Evolutionary conservation across 2,113 vertebrate genomes (phyloP), one percentile per base, ranked within the genome.

Genomic region (Gambusia holbrooki): DNA sequence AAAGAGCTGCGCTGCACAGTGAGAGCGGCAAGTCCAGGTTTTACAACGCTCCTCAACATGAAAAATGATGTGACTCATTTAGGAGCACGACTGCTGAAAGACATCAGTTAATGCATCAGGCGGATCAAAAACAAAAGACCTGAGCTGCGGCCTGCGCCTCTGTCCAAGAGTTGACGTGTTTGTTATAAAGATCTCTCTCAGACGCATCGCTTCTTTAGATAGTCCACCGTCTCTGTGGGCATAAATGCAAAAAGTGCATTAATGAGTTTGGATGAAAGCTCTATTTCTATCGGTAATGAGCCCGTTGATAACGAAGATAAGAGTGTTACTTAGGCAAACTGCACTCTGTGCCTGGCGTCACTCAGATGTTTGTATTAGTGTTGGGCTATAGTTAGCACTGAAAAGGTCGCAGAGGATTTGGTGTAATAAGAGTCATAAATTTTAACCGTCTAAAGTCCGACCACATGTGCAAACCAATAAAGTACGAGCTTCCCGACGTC

Each of bases 31-130:
- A 67, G 69, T 62, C 45, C 81, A 73, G 33, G 68, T 73, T 79
- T 85, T 64, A 82, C 84, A 79, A 72, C 62, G 77, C 79, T 82
- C 65, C 77, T 75, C 71, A 14, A 62, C 68, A 62, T 75, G 72
- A 85, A 84, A 89, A 82, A 87, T 81, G 73, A 83, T 66, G 78
- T 69, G 81, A 81, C 66, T 88, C 84, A 88, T 89, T 68, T 71
- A 64, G 77, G 79, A 87, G 76, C 64, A 79, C 73, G 70, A 88
- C 81, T 66, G 71, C 82, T 81, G 81, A 87, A 84, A 88, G 84
- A 86, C 76, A 27, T 7, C 82, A 80, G 76, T 85, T 91, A 93
- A 94, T 92, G 91, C 88, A 93, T 63, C 77, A 85, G 78, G 79
- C 78, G 51, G 86, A 88, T 85, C 76, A 89, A 84, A 90, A 89